phyloP scores from a whole-genome alignment of 2,113 vertebrate genomes.

The Myotis davidii region DNA sequence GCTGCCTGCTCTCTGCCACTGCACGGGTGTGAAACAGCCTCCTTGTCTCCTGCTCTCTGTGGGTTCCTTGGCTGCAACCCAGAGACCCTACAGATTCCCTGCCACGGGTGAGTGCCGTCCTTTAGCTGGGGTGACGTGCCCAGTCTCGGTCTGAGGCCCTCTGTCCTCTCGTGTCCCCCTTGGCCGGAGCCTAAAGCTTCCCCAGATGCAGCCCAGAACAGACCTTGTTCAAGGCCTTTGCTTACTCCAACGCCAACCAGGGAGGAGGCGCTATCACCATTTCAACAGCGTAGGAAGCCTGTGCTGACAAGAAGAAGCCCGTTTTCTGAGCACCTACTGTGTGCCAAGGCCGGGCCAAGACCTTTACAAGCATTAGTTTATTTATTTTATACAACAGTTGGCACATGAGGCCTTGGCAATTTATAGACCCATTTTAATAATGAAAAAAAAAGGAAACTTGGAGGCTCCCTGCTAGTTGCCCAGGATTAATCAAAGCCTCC shows the following conservation, averaged over 20 bases:
- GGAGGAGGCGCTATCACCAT: neutral
- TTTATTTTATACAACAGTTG: neutral
- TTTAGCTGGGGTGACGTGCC: neutral
- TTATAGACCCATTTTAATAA: neutral
- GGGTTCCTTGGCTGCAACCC: neutral
- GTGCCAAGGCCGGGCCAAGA: neutral
- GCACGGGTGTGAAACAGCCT: neutral
- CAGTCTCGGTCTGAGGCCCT: neutral
- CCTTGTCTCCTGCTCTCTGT: neutral
- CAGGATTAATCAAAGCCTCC: neutral
- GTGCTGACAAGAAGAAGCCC: fast-evolving
- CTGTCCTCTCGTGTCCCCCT: neutral
- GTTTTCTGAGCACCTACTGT: neutral
- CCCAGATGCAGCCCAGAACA: neutral
- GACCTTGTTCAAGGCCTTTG: neutral
- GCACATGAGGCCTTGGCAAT: neutral
- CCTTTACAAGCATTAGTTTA: neutral
- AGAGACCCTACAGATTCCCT: too few relatives aligned
- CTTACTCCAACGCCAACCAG: neutral
- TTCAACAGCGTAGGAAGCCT: neutral
- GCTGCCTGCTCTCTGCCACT: neutral
- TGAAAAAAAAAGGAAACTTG: neutral
- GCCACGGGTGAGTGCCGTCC: neutral
- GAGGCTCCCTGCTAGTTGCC: neutral
- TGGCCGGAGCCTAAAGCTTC: neutral